A percentile compares a stretch with the other conserved stretches of the same genome.
These are phyloP conservation scores for Brachionus paranguensis DNA, from an alignment of 1,140 invertebrate species.

Conservation along the genomic window DNA sequence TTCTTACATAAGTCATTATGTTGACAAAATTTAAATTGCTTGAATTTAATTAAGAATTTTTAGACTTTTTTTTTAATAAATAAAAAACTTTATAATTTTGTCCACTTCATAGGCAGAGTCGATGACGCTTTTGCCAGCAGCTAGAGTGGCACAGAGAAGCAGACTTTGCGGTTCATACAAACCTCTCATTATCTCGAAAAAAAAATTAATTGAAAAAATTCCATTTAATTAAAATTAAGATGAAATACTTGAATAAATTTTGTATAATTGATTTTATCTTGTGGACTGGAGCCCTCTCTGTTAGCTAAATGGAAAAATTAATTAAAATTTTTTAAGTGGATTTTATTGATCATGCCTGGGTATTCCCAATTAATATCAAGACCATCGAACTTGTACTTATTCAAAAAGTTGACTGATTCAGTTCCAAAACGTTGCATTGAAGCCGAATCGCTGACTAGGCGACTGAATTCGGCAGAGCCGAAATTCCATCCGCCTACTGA, in stretches of 20 bases:
- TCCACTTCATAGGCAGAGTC: constrained; percentile 66
- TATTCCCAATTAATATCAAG: constrained; percentile 47
- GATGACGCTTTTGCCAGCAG: constrained; percentile 41
- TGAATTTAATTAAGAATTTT: constrained; percentile 41
- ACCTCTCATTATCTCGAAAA: background rate
- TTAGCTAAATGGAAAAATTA: background rate
- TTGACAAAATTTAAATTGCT: constrained; percentile 90
- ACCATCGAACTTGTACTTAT: constrained; percentile 55
- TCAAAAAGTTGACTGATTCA: constrained; percentile 44
- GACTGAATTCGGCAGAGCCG: constrained; percentile 63
- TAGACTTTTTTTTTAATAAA: constrained; percentile 53
- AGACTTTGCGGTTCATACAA: constrained; percentile 42
- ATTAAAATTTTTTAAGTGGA: background rate
- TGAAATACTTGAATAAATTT: constrained; percentile 47
- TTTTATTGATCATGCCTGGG: constrained; percentile 39
- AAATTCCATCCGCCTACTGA: constrained; percentile 65
- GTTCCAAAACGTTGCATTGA: constrained; percentile 6
- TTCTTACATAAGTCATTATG: constrained; percentile 67
- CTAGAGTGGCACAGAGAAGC: constrained; percentile 43
- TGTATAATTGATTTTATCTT: constrained; percentile 62
- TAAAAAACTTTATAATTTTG: constrained; percentile 69
- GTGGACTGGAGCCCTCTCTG: constrained; percentile 42
- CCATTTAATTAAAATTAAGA: background rate
- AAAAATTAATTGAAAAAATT: background rate
- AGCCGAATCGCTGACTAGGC: constrained; percentile 69